Percentiles rank a stretch among this genome's conserved stretches.
These are phyloP conservation scores for Hepsetus odoe DNA, from an alignment of 2,113 vertebrate genomes.

Conservation along the genomic window DNA sequence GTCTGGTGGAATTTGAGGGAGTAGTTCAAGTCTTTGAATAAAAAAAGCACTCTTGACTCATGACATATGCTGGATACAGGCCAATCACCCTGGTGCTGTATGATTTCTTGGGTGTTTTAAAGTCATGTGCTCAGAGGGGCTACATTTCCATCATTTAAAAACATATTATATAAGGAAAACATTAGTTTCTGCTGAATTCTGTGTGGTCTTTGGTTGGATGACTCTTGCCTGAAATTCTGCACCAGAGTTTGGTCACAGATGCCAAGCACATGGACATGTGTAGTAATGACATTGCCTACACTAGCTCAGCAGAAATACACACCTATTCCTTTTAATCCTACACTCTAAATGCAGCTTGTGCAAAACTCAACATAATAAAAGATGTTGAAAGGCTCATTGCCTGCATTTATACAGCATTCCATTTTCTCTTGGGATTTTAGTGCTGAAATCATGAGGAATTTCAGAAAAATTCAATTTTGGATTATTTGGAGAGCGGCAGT, in stretches of 20 bases:
- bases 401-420: too few species aligned
- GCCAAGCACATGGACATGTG: constrained; percentile 33
- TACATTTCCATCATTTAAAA: neutral
- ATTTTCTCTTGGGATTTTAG: too few species aligned
- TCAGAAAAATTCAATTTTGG: too few species aligned
- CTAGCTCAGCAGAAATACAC: neutral
- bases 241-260: constrained; percentile 30
- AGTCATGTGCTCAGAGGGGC: neutral
- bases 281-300: neutral
- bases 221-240: neutral
- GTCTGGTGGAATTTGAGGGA: constrained; percentile 63
- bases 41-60: neutral
- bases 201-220: neutral
- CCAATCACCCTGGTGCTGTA: constrained; percentile 36
- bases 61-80: neutral
- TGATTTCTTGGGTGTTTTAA: constrained; percentile 9
- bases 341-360: neutral
- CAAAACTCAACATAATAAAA: too few species aligned
- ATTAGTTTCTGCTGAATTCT: neutral
- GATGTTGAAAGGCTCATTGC: too few species aligned
- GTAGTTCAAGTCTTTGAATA: neutral
- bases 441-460: too few species aligned
- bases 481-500: too few species aligned
- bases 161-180: neutral
- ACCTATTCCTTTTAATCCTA: constrained; percentile 2